These are phyloP conservation scores for Eledona agricola DNA, from an alignment of 2,888 invertebrate species.

Conservation along the genomic window DNA sequence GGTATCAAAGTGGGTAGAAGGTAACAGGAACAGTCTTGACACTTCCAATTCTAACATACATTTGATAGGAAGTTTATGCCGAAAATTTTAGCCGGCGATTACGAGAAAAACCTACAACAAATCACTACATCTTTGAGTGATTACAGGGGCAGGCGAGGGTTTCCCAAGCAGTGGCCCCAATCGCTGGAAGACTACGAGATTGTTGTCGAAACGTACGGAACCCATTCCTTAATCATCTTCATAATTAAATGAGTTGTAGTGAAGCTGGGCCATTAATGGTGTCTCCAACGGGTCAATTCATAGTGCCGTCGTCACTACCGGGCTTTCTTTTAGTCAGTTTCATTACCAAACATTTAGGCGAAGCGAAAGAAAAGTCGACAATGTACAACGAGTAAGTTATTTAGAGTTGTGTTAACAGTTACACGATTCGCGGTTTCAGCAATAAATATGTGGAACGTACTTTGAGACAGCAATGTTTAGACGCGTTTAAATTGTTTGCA, in stretches of 20 bases:
- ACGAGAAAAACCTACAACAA: conserved; percentile 83
- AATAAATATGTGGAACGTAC: conserved; percentile 84
- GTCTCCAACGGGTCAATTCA: conserved; percentile 92
- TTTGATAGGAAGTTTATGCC: conserved; percentile 88
- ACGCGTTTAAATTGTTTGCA: conserved; percentile 74
- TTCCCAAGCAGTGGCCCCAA: conserved; percentile 77
- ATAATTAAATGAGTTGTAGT: conserved; percentile 63
- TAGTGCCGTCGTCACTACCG: conserved; percentile 91
- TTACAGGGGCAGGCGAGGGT: conserved; percentile 71
- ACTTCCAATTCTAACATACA: conserved; percentile 1
- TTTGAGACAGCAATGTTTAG: conserved; percentile 72
- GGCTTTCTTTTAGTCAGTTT: conserved; percentile 86
- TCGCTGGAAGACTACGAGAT: conserved; percentile 80
- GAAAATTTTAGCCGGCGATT: conserved; percentile 85
- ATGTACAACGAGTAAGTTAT: conserved; percentile 81
- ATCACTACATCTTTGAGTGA: conserved; percentile 87
- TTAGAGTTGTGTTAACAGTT: conserved; percentile 16
- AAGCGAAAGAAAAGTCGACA: conserved; percentile 76
- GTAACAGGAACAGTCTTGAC: no score
- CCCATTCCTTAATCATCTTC: not conserved
- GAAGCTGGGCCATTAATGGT: conserved; percentile 94
- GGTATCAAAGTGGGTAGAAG: conserved; percentile 85
- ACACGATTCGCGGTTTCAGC: conserved; percentile 63
- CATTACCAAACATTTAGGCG: conserved; percentile 78
- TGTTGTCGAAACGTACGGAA: conserved; percentile 83